Percentiles rank a stretch among this genome's conserved stretches.
Evolutionary conservation across 1,140 invertebrate genomes (phyloP).

Genomic region (Schlechtendalia chinensis): DNA sequence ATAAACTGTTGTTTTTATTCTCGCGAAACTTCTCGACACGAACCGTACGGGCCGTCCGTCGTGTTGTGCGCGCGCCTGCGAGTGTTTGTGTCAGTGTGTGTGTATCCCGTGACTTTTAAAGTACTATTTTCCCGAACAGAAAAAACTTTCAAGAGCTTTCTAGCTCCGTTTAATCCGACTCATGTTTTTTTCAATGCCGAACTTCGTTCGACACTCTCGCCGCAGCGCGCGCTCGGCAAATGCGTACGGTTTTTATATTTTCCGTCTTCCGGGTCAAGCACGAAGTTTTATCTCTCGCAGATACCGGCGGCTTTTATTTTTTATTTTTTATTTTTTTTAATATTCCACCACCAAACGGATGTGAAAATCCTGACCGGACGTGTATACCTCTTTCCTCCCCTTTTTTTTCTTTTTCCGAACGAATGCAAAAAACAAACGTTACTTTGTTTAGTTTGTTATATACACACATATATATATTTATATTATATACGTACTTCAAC

Average conservation of each 20-base stretch:
- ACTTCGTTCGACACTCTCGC: neutral
- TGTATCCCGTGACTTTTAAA: neutral
- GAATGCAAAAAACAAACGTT: neutral
- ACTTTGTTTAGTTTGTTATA: neutral
- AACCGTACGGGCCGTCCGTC: neutral
- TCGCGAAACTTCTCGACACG: neutral
- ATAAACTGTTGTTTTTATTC: slow-evolving; percentile 10
- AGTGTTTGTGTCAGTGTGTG: neutral
- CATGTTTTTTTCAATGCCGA: slow-evolving; percentile 21
- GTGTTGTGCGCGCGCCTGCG: neutral
- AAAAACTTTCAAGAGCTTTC: slow-evolving; percentile 38
- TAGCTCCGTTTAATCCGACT: slow-evolving; percentile 16
- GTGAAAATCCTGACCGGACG: neutral
- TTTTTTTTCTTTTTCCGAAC: neutral
- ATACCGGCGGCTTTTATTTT: neutral
- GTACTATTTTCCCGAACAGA: neutral
- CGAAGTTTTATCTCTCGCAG: neutral
- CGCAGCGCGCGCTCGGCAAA: neutral
- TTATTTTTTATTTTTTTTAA: no score
- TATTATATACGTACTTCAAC: neutral
- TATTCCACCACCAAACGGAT: neutral
- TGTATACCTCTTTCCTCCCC: neutral
- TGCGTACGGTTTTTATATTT: slow-evolving; percentile 10
- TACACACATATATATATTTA: neutral
- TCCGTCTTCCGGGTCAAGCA: neutral